phyloP scores from a whole-genome alignment of 2,113 vertebrate species.

The Turnix velox region DNA sequence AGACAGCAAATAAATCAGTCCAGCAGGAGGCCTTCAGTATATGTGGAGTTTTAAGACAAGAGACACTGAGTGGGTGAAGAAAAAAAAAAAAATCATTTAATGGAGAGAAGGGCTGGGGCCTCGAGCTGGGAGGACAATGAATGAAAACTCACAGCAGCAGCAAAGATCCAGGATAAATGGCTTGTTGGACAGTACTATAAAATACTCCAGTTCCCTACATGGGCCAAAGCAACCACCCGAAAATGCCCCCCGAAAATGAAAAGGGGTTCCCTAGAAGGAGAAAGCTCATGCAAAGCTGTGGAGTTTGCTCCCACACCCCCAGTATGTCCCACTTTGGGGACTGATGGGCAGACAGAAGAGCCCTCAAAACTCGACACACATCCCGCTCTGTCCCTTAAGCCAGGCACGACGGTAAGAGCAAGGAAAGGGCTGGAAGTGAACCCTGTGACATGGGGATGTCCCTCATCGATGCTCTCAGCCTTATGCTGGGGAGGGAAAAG shows the following conservation, averaged over 20 bases:
- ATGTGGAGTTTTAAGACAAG: neutral
- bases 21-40: neutral
- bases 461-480: neutral
- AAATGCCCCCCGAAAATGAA: neutral
- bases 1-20: neutral
- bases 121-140: constrained; percentile 36
- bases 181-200: neutral
- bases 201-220: neutral
- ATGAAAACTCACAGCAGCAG: constrained; percentile 18
- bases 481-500: too few species aligned
- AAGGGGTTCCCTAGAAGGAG: neutral
- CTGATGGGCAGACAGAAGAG: neutral
- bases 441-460: neutral
- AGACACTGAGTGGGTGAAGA: neutral
- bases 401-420: rapidly evolving
- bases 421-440: neutral
- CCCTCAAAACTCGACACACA: rapidly evolving
- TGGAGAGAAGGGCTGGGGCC: neutral
- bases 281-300: rapidly evolving
- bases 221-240: neutral
- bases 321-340: rapidly evolving
- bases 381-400: neutral
- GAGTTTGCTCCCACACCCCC: rapidly evolving
- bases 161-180: neutral
- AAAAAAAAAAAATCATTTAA: neutral